phyloP scores from a whole-genome alignment of 2,888 invertebrate genomes.

The Temnothorax unifasciatus region DNA sequence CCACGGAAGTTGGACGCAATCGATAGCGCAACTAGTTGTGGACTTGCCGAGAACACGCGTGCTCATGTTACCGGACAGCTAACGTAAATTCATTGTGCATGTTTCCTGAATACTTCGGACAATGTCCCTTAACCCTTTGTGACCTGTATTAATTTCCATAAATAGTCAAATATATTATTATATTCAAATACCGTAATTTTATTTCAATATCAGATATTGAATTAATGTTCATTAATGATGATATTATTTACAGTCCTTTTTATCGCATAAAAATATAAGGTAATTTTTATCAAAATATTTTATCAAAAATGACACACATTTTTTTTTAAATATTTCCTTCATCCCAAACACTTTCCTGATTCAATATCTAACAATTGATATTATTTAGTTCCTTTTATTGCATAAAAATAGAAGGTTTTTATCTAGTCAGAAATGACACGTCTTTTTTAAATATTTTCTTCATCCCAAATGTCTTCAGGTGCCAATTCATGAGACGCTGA shows the following conservation, averaged over 20 bases:
- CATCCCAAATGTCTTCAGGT: too few relatives aligned
- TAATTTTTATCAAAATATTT: constrained; percentile 4
- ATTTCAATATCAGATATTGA: neutral
- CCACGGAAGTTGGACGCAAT: constrained; percentile 47
- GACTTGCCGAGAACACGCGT: constrained; percentile 39
- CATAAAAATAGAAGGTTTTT: too few relatives aligned
- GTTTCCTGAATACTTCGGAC: constrained; percentile 41
- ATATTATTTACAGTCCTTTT: neutral
- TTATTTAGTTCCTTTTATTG: too few relatives aligned
- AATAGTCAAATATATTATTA: neutral
- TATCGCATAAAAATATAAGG: neutral
- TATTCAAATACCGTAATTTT: neutral
- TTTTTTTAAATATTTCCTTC: neutral
- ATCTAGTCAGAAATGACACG: too few relatives aligned
- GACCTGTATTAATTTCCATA: constrained; percentile 6
- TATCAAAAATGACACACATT: neutral
- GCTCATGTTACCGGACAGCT: constrained; percentile 20
- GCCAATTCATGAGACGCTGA: too few relatives aligned
- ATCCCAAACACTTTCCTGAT: neutral
- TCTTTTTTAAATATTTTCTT: too few relatives aligned
- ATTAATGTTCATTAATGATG: neutral
- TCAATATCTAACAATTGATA: too few relatives aligned
- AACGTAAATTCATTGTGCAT: constrained; percentile 42
- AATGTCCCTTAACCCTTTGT: neutral
- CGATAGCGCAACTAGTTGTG: constrained; percentile 52